These are phyloP conservation scores for Colinus virginianus DNA, from an alignment of 2,113 vertebrate species.

Conservation along the genomic window DNA sequence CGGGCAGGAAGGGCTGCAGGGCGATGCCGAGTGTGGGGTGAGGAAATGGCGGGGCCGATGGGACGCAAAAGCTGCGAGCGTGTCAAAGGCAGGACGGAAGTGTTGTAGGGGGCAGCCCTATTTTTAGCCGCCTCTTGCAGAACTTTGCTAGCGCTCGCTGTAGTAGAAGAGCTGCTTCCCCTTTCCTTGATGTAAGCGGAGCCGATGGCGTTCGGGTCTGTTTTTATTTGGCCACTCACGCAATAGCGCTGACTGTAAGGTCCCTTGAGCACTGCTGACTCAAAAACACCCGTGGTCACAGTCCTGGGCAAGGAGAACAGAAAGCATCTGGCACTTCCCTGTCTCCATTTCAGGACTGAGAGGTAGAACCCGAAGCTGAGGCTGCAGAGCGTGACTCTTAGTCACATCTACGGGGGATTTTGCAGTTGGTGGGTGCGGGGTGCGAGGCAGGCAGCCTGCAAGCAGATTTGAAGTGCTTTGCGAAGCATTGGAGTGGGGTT, in stretches of 20 bases:
- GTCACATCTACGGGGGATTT: slow-evolving; percentile 44
- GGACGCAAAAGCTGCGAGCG: slow-evolving; percentile 26
- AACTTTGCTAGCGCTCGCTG: slow-evolving; percentile 5
- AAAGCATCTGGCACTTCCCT: slow-evolving; percentile 1
- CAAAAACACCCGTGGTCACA: neutral
- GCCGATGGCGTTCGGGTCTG: neutral
- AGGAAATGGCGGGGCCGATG: neutral
- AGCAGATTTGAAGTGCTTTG: neutral
- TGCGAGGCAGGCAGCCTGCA: neutral
- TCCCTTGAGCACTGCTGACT: neutral
- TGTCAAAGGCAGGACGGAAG: slow-evolving; percentile 60
- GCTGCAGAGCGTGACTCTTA: slow-evolving; percentile 39
- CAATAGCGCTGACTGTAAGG: neutral
- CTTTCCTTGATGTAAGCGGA: slow-evolving; percentile 60
- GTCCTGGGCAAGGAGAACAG: slow-evolving; percentile 35
- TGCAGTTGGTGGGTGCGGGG: slow-evolving; percentile 6
- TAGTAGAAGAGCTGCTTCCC: slow-evolving; percentile 29
- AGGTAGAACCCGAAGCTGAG: neutral
- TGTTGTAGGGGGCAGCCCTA: slow-evolving; percentile 37
- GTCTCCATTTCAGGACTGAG: slow-evolving; percentile 30
- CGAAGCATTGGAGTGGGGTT: neutral
- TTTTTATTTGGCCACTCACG: neutral
- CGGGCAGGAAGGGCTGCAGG: slow-evolving; percentile 14
- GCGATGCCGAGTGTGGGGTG: neutral
- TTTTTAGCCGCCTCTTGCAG: slow-evolving; percentile 65